phyloP scores from a whole-genome alignment of 2,888 invertebrate species.

The Apodemia arnacis region DNA sequence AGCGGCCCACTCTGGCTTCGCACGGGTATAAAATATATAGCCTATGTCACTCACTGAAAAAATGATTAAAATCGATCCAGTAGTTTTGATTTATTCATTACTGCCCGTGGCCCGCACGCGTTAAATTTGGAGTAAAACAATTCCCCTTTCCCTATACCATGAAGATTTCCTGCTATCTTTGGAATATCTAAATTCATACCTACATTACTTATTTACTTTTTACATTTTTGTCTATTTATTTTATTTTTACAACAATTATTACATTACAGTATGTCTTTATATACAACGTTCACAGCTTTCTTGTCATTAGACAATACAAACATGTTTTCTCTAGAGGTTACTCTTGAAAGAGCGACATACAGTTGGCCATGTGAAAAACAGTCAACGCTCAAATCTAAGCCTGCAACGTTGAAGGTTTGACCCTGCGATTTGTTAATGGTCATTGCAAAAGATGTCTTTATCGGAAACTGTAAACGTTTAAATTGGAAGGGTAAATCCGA shows the following conservation, averaged over 20 bases:
- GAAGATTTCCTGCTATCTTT: too few relatives aligned
- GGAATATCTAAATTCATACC: slow-evolving; percentile 14
- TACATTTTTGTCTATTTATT: slow-evolving; percentile 2
- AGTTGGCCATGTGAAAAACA: slow-evolving; percentile 57
- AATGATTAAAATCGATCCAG: slow-evolving; percentile 15
- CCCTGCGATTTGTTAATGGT: slow-evolving; percentile 59
- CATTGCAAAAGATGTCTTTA: slow-evolving; percentile 71
- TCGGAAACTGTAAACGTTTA: slow-evolving; percentile 76
- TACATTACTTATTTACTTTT: slow-evolving; percentile 5
- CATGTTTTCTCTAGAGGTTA: slow-evolving; percentile 15
- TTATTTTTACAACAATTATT: neutral
- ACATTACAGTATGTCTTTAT: slow-evolving; percentile 13
- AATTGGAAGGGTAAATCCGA: slow-evolving; percentile 79
- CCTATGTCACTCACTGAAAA: slow-evolving; percentile 14
- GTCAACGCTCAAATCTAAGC: slow-evolving; percentile 56
- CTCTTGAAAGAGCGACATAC: slow-evolving; percentile 30
- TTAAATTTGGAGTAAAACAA: slow-evolving; percentile 19
- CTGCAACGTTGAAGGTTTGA: slow-evolving; percentile 58
- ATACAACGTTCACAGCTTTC: slow-evolving; percentile 11
- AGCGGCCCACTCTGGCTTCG: too few relatives aligned
- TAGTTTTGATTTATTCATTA: slow-evolving; percentile 11
- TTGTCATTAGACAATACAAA: slow-evolving; percentile 10
- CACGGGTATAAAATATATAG: neutral
- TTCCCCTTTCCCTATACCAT: slow-evolving; percentile 17
- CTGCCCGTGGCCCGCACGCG: slow-evolving; percentile 14